A percentile compares a stretch with the other conserved stretches of the same genome.
Conservation (phyloP, 2,113 vertebrate genomes). For the Phycodurus eques region DNA sequence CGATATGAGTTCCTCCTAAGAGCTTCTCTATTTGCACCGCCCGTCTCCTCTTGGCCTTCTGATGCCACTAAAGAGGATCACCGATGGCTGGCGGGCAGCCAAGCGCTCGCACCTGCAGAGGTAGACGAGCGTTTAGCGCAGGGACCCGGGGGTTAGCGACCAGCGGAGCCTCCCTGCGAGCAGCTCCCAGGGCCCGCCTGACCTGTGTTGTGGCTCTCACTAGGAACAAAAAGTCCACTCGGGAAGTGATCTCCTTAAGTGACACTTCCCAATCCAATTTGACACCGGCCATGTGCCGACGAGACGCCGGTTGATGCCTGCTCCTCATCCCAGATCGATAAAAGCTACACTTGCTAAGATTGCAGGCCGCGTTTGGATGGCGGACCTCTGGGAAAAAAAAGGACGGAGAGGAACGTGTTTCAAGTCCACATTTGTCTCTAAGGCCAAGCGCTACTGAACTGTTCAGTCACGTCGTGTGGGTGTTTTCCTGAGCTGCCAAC, state of each 20-base stretch:
- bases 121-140: constrained; percentile 35
- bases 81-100: constrained; percentile 45
- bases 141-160: constrained; percentile 32
- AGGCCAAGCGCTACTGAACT: background rate
- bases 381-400: constrained; percentile 17
- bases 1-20: constrained; percentile 55
- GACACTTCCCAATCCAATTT: constrained; percentile 70
- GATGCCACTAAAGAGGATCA: constrained; percentile 59
- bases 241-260: constrained; percentile 69
- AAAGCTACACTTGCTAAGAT: constrained; percentile 30
- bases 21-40: constrained; percentile 48
- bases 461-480: background rate
- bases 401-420: background rate
- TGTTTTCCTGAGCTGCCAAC: background rate
- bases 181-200: constrained; percentile 26
- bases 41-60: constrained; percentile 39
- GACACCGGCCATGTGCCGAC: constrained; percentile 52
- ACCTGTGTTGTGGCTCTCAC: constrained; percentile 44
- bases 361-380: constrained; percentile 35
- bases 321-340: constrained; percentile 61
- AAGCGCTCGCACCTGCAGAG: constrained; percentile 48
- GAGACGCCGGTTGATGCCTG: constrained; percentile 56
- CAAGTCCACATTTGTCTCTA: background rate
- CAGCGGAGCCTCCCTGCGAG: constrained; percentile 13
- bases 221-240: constrained; percentile 55